Base-by-base conservation (phyloP, 2,797 vertebrate genomes). In the Xenentodon cancila region DNA sequence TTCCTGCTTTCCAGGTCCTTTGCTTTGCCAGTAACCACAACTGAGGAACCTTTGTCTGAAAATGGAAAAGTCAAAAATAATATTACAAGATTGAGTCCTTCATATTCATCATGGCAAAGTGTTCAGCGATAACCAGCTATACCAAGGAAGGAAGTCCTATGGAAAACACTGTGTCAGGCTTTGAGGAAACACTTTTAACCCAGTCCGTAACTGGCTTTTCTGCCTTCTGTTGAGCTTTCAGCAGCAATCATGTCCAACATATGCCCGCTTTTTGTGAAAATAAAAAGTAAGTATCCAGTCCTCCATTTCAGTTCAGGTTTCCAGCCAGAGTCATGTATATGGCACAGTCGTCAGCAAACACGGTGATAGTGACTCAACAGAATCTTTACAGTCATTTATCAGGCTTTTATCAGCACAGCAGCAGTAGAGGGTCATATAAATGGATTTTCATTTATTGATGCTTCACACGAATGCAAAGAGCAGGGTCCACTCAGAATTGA, bases 21-120 rank as follows among this genome's bases (percentile, higher is more conserved):
- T 94, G 93, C 81, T 94, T 94, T 21, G 89, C 81, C 62, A 85
- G 84, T 8, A 94, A 52, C 93, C 93, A 94, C 1, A 93, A 21
- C 68, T 92, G 90, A 52, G 93, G 82, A 48, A 94, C 66, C 19
- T 53, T 67, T 4, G 20, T 76, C 92, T 93, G 51, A 25, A 67
- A 60, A 18, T 3, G 45, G 49, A 69, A n/a, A 58, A n/a, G 52
- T 51, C 15, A 7, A 21, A 27, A 53, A 11, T 8, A 3, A 40
- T 46, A 11, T 2, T 6, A 12, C 7, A 21, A 11, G 11, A 17
- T 11, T 3, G 15, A 5, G 37, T 25, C 21, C 17, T 16, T 9
- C 15, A 5, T 13, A 46, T 54, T 7, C 2, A 21, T 52, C 49
- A 42, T 5, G 25, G 25, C 22, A 0, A 0, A 17, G 5, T 1